Evolutionary conservation across 2,888 invertebrate species (phyloP).

Genomic region (Xylocampa areola): DNA sequence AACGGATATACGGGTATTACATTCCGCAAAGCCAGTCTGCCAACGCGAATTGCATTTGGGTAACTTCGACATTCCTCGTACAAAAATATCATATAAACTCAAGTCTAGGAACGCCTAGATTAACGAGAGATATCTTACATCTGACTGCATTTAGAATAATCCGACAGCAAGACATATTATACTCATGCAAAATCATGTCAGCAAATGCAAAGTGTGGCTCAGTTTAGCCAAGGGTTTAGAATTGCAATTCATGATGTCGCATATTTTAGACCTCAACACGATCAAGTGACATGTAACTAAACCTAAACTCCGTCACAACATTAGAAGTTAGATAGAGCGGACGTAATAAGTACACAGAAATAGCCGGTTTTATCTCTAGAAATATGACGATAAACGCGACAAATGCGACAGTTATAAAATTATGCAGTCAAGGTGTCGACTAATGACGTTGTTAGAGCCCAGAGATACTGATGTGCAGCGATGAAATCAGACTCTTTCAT

Average conservation of each 20-base stretch:
- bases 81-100: conserved; percentile 26
- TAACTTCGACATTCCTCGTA: conserved; percentile 39
- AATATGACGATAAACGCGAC: conserved; percentile 63
- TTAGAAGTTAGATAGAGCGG: conserved; percentile 46
- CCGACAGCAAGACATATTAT: conserved; percentile 15
- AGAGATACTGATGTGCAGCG: conserved; percentile 53
- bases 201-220: conserved; percentile 16
- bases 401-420: conserved; percentile 67
- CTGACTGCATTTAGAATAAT: conserved; percentile 35
- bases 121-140: conserved; percentile 16
- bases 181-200: conserved; percentile 14
- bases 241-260: conserved; percentile 33
- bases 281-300: conserved; percentile 34
- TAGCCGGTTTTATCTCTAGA: conserved; percentile 58
- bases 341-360: conserved; percentile 56
- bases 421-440: conserved; percentile 66
- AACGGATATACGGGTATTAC: conserved; percentile 52
- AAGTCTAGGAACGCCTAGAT: conserved; percentile 14
- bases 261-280: conserved; percentile 34
- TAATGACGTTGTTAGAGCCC: conserved; percentile 60
- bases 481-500: conserved; percentile 64
- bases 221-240: conserved; percentile 30
- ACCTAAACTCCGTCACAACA: conserved; percentile 45
- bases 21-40: conserved; percentile 49
- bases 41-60: conserved; percentile 38